Percentiles rank a stretch among this genome's conserved stretches.
Evolutionary conservation across 2,113 vertebrate genomes (phyloP).

Genomic region (Oenanthe oenanthe): DNA sequence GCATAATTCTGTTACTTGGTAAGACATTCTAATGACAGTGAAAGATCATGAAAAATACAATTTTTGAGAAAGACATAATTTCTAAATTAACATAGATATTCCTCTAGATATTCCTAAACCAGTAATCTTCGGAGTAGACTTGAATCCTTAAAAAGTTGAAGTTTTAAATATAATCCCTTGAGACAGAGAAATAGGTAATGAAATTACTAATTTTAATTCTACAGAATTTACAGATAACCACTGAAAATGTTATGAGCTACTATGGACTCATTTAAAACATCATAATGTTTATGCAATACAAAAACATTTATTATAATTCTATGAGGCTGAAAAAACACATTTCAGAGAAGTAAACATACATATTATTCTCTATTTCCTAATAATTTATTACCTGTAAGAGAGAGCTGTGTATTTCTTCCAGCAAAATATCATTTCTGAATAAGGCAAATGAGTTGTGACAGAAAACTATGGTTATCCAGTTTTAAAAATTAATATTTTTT

Average conservation of each 20-base stretch:
- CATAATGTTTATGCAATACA: neutral
- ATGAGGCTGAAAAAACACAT: neutral
- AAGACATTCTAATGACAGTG: neutral
- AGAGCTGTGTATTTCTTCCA: neutral
- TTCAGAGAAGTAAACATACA: neutral
- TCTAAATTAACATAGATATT: neutral
- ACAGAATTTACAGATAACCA: neutral
- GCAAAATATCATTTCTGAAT: neutral
- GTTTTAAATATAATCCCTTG: neutral
- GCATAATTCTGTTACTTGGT: neutral
- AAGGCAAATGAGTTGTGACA: neutral
- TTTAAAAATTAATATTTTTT: neutral
- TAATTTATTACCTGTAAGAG: neutral
- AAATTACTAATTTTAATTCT: neutral
- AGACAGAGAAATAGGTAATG: neutral
- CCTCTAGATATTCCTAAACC: neutral
- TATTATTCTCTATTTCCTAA: neutral
- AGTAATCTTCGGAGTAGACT: neutral
- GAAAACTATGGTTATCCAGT: neutral
- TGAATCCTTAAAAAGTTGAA: neutral
- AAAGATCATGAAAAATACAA: neutral
- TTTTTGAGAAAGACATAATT: neutral
- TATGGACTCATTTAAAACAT: neutral
- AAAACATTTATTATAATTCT: neutral
- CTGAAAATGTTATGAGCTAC: neutral